Evolutionary conservation across 2,113 vertebrate species (phyloP).

Genomic region (Clupea harengus): DNA sequence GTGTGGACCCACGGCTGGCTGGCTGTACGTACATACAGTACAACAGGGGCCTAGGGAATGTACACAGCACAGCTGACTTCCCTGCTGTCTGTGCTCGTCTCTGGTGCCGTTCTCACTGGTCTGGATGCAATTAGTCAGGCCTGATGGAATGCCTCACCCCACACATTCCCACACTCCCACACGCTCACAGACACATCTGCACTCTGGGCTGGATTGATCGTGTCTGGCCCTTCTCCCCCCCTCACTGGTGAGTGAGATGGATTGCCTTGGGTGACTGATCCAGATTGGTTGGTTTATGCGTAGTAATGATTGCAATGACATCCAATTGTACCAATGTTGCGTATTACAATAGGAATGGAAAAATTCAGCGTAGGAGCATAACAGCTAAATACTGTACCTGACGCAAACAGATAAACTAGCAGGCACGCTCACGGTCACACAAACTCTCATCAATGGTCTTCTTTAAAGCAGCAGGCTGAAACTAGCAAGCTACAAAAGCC

Average conservation of each 20-base stretch:
- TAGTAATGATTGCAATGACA: not conserved
- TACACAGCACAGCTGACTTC: not conserved
- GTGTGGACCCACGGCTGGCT: not conserved
- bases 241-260: no score
- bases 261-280: not conserved
- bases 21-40: not conserved
- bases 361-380: no score
- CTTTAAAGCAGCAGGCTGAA: no score
- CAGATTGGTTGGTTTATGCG: no score
- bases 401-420: no score
- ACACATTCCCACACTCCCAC: not conserved
- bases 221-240: not conserved
- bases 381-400: no score
- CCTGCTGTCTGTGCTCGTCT: not conserved
- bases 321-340: no score
- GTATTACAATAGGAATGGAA: no score
- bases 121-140: slow-evolving; percentile 36
- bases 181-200: slow-evolving; percentile 17
- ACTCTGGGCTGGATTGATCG: not conserved
- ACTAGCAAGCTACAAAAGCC: no score
- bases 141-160: not conserved
- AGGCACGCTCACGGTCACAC: no score
- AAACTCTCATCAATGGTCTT: no score
- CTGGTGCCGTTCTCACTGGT: not conserved
- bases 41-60: not conserved